Evolutionary conservation across 2,113 vertebrate species (phyloP), one percentile per base, ranked within the genome.

Genomic region (Alces alces): DNA sequence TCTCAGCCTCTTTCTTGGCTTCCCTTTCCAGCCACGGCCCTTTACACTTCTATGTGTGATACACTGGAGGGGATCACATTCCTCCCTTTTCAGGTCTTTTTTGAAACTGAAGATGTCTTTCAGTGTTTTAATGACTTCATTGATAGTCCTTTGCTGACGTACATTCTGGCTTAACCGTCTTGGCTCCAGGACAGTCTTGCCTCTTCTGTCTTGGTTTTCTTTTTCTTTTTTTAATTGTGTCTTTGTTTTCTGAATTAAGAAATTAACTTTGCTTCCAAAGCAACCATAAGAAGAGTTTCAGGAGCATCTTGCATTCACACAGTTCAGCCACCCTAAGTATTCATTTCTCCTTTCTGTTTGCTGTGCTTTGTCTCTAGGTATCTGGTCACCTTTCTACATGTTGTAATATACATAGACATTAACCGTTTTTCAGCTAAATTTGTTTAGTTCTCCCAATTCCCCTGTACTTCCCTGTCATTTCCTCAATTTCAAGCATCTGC

Each of bases 351-450:
- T 57, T 85, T 92, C 36, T 93, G 50, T 92, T 95, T 19, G 45
- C 14, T 90, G 33, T 30, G 12, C 94, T 96, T 96, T 95, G 47
- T 88, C 36, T 36, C 52, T 95, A 39, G 95, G 80, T 54, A 89
- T 14, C 58, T n/a, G 33, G 73, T 80, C 79, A 61, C 17, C 45
- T 87, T 93, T 94, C 52, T 88, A n/a, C 52, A 15, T 58, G 13
- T 91, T 93, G 14, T 88, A 66, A 79, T 86, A 78, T 84, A 96
- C 84, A 61, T 89, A 89, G 52, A 92, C 23, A 87, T 45, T 28
- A 50, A 79, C 43, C 3, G 17, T 16, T 60, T 94, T 94, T 79
- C 50, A 54, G n/a, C 33, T 39, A n/a, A 87, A 89, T 92, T 55
- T 36, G 27, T 11, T 70, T 30, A 86, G 15, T 89, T 85, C 85